A percentile compares a stretch with the other conserved stretches of the same genome.
Conservation (phyloP, 2,113 vertebrate species). For the Craseonycteris thonglongyai region DNA sequence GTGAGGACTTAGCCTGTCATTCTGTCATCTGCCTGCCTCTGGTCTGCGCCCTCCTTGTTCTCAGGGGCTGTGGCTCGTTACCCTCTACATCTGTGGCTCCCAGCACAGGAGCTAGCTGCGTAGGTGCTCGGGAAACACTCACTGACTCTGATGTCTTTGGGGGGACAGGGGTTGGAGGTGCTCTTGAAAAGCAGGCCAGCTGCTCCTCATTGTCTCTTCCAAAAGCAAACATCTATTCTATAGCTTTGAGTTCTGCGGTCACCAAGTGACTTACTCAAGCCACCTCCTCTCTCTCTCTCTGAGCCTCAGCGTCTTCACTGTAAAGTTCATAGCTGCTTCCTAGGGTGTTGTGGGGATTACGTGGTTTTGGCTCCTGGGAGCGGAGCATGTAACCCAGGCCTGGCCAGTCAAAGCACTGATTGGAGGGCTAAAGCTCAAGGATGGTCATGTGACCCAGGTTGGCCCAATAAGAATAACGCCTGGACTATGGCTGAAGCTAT, state of each 20-base stretch:
- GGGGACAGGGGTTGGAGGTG: background rate
- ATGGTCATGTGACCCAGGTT: background rate
- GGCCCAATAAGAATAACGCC: background rate
- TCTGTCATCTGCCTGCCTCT: background rate
- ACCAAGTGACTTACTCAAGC: background rate
- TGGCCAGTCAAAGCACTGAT: background rate
- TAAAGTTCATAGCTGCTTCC: background rate
- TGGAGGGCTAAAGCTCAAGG: background rate
- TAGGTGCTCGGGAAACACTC: background rate
- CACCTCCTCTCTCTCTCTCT: background rate
- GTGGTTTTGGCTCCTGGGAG: background rate
- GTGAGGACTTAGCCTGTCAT: no score
- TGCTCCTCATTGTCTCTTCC: background rate
- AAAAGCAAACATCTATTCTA: background rate
- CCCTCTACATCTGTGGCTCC: background rate
- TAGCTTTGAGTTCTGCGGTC: background rate
- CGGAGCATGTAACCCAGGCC: background rate
- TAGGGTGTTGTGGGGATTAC: background rate
- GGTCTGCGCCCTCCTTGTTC: background rate
- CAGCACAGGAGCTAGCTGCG: background rate
- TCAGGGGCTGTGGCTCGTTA: background rate
- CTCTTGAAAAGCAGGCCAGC: background rate
- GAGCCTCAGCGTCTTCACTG: background rate
- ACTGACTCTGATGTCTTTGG: background rate
- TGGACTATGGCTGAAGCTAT: no score